Percentiles rank a stretch among this genome's conserved stretches.
Conservation (phyloP, 2,888 invertebrate genomes). For the Cryptus armator region DNA sequence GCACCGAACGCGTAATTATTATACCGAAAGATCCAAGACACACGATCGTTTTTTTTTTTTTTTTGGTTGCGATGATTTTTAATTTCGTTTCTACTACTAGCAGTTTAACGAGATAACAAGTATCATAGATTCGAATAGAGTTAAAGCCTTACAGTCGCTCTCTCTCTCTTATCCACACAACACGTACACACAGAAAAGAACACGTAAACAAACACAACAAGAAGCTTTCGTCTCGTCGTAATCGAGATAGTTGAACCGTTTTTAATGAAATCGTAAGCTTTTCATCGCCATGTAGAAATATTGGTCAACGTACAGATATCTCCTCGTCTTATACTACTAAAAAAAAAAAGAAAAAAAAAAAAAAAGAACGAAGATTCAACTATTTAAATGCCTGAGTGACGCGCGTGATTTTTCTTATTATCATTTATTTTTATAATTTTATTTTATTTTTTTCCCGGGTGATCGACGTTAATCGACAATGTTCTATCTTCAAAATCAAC, state of each 20-base stretch:
- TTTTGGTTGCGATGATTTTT: slow-evolving; percentile 48
- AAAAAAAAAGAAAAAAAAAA: no score
- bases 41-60: slow-evolving; percentile 20
- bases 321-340: slow-evolving; percentile 50
- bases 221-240: slow-evolving; percentile 64
- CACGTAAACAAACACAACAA: slow-evolving; percentile 44
- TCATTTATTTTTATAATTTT: background rate
- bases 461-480: slow-evolving; percentile 50
- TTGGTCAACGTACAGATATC: slow-evolving; percentile 49
- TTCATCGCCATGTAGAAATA: slow-evolving; percentile 65
- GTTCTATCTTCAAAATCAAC: slow-evolving; percentile 22
- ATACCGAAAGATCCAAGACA: slow-evolving; percentile 30
- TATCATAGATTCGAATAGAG: slow-evolving; percentile 53
- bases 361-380: slow-evolving; percentile 34
- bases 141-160: slow-evolving; percentile 45
- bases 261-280: slow-evolving; percentile 63
- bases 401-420: slow-evolving; percentile 36
- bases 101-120: slow-evolving; percentile 54
- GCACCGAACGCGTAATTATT: slow-evolving; percentile 47
- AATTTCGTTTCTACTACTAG: slow-evolving; percentile 53
- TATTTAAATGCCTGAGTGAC: slow-evolving; percentile 53
- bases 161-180: background rate
- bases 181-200: slow-evolving; percentile 26
- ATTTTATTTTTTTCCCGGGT: slow-evolving; percentile 48
- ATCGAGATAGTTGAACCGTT: slow-evolving; percentile 60